Base-by-base conservation (phyloP, 1,140 invertebrate species). In the Rhynchophorus ferrugineus region DNA sequence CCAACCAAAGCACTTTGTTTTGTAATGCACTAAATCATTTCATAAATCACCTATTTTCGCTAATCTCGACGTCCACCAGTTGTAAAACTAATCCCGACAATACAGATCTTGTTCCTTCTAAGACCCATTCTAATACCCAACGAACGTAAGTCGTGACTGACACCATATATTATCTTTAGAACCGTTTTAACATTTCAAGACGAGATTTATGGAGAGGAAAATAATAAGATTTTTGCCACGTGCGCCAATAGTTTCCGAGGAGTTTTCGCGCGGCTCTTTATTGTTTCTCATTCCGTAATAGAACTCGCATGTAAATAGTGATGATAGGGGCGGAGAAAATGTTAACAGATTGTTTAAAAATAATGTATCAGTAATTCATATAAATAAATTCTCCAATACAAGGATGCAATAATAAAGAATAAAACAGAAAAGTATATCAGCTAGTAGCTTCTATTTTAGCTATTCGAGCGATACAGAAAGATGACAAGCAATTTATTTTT, bases 141-240 rank as follows among this genome's bases (percentile, higher is more conserved):
- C 46, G 46, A 50, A 43, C 39, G 38, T 33, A 42, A 51, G 42
- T 45, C 43, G 49, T 52, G 49, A 38, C 49, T 45, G 49, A 45
- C 49, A 52, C 29, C 33, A 29, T 52, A 52, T 52, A 52, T 52
- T 52, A 52, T 52, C 49, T 52, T 33, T 52, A 52, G 29, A 52
- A 38, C 49, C 43, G 34, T 52, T 45, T 45, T 46, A 46, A 45
- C 43, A 52, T 52, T 52, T 52, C 42, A 45, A 45, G 19, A 45
- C 38, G 18, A 52, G 49, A 52, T 52, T 52, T 52, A 52, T 46
- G 35, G 24, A 44, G 17, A 33, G 8, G 49, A 52, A 52, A 52
- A 52, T 51, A 44, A 44, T 51, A 37, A 20, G 33, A 44, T 44
- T 52, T 52, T 52, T 52, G 49, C 34, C 49, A 52, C 42, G 49